Percentiles rank a stretch among this genome's conserved stretches.
Conservation (phyloP, 2,113 vertebrate genomes). For the Hydrochoerus hydrochaeris region DNA sequence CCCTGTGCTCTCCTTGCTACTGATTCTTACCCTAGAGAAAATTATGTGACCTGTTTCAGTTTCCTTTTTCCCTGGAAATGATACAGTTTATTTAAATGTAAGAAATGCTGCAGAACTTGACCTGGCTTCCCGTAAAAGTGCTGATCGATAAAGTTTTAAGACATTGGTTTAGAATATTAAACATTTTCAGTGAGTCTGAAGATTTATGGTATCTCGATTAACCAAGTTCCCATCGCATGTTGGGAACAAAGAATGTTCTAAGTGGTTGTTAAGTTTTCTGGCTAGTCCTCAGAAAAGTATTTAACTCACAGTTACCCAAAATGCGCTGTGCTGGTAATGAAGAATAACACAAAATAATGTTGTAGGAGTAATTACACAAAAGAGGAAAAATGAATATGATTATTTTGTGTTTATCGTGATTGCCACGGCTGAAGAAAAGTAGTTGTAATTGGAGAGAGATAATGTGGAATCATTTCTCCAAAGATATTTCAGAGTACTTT, state of each 20-base stretch:
- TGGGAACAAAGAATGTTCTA: constrained; percentile 54
- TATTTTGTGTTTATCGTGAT: constrained; percentile 70
- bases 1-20: not conserved
- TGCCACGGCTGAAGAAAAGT: constrained; percentile 51
- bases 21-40: constrained; percentile 16
- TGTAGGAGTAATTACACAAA: constrained; percentile 70
- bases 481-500: constrained; percentile 49
- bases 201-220: constrained; percentile 67
- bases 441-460: constrained; percentile 52
- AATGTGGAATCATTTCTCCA: constrained; percentile 47
- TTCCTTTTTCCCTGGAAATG: not conserved
- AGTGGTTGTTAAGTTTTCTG: constrained; percentile 67
- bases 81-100: constrained; percentile 61
- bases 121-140: constrained; percentile 63
- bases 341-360: constrained; percentile 63
- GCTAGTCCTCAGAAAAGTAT: constrained; percentile 53
- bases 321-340: constrained; percentile 13
- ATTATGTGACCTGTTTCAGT: not conserved
- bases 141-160: constrained; percentile 60
- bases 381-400: constrained; percentile 53
- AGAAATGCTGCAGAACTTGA: constrained; percentile 56
- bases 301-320: constrained; percentile 78
- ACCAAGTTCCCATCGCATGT: constrained; percentile 48
- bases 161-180: constrained; percentile 71
- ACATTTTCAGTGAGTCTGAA: constrained; percentile 57